phyloP scores from a whole-genome alignment of 2,797 vertebrate species.

The Micromesistius poutassou region DNA sequence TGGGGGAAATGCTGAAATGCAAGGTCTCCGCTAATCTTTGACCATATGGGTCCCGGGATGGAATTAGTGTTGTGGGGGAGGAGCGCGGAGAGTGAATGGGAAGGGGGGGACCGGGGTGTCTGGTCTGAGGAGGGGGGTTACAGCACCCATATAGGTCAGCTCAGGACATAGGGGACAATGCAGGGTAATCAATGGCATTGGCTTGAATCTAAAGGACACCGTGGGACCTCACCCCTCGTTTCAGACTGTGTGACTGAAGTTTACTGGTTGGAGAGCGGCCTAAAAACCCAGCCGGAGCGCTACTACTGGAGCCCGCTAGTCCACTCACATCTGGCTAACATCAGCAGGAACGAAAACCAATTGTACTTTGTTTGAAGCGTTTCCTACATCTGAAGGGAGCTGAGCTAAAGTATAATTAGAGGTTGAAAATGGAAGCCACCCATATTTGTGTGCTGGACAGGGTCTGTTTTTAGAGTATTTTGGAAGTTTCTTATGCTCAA shows the following conservation, averaged over 20 bases:
- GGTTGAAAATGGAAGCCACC: slow-evolving; percentile 14
- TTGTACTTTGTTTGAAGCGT: slow-evolving; percentile 23
- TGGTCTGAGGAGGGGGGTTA: not conserved
- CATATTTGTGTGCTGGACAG: not conserved
- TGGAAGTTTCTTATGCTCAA: not conserved
- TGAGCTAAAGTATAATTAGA: slow-evolving; percentile 15
- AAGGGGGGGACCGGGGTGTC: not conserved
- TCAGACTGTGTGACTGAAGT: not conserved
- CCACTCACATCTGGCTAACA: slow-evolving; percentile 14
- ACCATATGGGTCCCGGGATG: slow-evolving; percentile 62
- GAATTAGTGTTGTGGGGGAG: slow-evolving; percentile 34
- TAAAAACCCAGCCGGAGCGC: not conserved
- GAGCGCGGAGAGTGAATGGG: slow-evolving; percentile 13
- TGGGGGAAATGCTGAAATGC: slow-evolving; percentile 7
- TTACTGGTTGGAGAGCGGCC: not conserved
- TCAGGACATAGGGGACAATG: slow-evolving; percentile 46
- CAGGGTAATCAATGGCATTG: slow-evolving; percentile 37
- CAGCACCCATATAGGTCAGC: slow-evolving; percentile 52
- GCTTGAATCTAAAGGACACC: not conserved
- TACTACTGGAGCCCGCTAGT: not conserved
- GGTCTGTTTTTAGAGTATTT: not conserved
- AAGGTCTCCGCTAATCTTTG: slow-evolving; percentile 60
- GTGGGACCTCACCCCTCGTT: not conserved
- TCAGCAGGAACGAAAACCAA: slow-evolving; percentile 13
- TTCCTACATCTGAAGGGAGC: slow-evolving; percentile 12